Percentiles rank a stretch among this genome's conserved stretches.
These are phyloP conservation scores for Melanotaenia pygmaea DNA, from an alignment of 2,797 vertebrate species.

Conservation along the genomic window DNA sequence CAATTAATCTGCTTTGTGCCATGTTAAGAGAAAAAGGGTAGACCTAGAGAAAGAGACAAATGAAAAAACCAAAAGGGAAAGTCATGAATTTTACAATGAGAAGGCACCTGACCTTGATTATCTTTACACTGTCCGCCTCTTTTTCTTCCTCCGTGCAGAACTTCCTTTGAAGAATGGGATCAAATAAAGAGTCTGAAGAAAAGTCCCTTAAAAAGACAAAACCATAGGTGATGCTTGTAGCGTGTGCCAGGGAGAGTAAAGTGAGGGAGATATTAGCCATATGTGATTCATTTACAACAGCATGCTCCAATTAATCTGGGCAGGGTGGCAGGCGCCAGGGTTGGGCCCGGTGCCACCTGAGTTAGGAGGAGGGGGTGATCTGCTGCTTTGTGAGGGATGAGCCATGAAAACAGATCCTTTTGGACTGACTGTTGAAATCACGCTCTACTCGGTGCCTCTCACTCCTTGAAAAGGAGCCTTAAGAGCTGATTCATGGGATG, in stretches of 20 bases:
- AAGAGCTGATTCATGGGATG: conserved; percentile 40
- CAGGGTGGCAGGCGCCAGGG: conserved; percentile 72
- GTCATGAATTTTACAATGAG: conserved; percentile 80
- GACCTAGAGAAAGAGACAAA: conserved; percentile 61
- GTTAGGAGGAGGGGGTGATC: conserved; percentile 56
- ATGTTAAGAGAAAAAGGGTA: conserved; percentile 61
- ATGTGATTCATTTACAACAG: conserved; percentile 79
- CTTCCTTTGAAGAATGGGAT: conserved; percentile 26
- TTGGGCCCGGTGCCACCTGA: conserved; percentile 76
- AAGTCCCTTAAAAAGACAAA: conserved; percentile 56
- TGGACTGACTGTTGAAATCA: conserved; percentile 61
- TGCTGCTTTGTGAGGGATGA: conserved; percentile 56
- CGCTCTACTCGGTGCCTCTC: conserved; percentile 36
- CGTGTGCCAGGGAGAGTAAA: conserved; percentile 27
- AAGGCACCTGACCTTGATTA: conserved; percentile 56
- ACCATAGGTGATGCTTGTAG: conserved; percentile 47
- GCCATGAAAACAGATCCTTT: conserved; percentile 60
- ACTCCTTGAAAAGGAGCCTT: conserved; percentile 23
- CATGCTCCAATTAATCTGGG: conserved; percentile 79
- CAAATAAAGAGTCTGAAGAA: conserved; percentile 1
- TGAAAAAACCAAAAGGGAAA: conserved; percentile 73
- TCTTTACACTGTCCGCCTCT: conserved; percentile 28
- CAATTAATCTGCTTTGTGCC: conserved; percentile 78
- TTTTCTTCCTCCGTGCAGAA: neutral
- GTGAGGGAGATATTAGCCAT: conserved; percentile 73